phyloP scores from a whole-genome alignment of 2,797 vertebrate genomes.

The Epinephelus coioides region DNA sequence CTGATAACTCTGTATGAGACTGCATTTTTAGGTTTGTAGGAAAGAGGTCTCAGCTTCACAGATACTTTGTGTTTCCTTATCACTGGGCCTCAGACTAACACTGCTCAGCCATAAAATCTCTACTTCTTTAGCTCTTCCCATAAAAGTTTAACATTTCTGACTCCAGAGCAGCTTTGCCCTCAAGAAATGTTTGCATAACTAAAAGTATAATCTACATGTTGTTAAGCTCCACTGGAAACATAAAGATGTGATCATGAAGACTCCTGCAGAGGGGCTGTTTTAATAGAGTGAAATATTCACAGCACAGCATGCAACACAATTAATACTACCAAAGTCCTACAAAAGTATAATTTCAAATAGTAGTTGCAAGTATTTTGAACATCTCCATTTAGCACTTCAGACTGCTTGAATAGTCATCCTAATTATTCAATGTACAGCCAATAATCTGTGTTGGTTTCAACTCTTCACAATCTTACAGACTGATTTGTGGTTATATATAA shows the following conservation, averaged over 20 bases:
- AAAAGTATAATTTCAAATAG: neutral
- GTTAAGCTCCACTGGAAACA: constrained; percentile 14
- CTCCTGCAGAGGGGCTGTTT: neutral
- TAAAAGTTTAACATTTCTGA: constrained; percentile 7
- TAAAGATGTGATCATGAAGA: constrained; percentile 8
- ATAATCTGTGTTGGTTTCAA: neutral
- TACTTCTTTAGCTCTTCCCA: neutral
- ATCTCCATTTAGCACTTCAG: neutral
- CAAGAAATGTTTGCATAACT: constrained; percentile 14
- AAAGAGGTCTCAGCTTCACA: neutral
- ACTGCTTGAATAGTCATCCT: neutral
- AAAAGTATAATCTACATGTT: neutral
- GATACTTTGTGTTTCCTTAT: constrained; percentile 3
- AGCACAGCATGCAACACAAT: neutral
- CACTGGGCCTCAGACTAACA: neutral
- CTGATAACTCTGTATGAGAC: neutral
- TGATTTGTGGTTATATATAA: too few species aligned
- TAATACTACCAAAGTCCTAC: neutral
- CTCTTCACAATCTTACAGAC: too few species aligned
- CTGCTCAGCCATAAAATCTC: neutral
- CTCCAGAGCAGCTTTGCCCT: constrained; percentile 2
- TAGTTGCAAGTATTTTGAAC: neutral
- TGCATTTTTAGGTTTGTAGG: neutral
- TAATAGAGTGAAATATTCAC: neutral
- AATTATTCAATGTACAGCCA: neutral